Conservation (phyloP, 2,113 vertebrate genomes). For the Carassius carassius region DNA sequence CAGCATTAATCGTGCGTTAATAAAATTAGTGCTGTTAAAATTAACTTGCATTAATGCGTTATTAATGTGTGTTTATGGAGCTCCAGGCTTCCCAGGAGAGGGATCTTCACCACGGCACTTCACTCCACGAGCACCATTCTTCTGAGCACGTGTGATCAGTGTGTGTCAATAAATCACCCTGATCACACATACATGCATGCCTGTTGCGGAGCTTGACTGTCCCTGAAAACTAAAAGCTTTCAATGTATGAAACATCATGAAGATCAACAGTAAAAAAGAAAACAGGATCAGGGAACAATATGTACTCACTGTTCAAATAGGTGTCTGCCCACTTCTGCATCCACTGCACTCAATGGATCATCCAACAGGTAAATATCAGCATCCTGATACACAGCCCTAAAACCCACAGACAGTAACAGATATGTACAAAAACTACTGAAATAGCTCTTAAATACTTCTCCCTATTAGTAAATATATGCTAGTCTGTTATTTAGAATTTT, state of each 20-base stretch:
- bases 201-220: neutral
- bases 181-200: no score
- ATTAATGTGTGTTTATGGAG: no score
- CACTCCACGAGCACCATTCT: no score
- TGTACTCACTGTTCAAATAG: slow-evolving; percentile 90
- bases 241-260: neutral
- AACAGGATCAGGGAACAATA: neutral
- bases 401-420: slow-evolving; percentile 38
- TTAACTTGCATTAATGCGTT: no score
- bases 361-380: slow-evolving; percentile 96
- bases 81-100: no score
- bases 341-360: slow-evolving; percentile 93
- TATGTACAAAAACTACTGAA: neutral
- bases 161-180: no score
- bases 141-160: no score
- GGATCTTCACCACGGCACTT: no score
- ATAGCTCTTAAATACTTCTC: neutral
- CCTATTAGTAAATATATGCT: neutral
- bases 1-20: no score
- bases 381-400: slow-evolving; percentile 92
- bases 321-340: slow-evolving; percentile 90
- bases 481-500: neutral
- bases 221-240: neutral
- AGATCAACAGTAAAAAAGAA: neutral
- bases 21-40: no score